A percentile compares a stretch with the other conserved stretches of the same genome.
Evolutionary conservation across 2,113 vertebrate genomes (phyloP).

Genomic region (Physeter macrocephalus): DNA sequence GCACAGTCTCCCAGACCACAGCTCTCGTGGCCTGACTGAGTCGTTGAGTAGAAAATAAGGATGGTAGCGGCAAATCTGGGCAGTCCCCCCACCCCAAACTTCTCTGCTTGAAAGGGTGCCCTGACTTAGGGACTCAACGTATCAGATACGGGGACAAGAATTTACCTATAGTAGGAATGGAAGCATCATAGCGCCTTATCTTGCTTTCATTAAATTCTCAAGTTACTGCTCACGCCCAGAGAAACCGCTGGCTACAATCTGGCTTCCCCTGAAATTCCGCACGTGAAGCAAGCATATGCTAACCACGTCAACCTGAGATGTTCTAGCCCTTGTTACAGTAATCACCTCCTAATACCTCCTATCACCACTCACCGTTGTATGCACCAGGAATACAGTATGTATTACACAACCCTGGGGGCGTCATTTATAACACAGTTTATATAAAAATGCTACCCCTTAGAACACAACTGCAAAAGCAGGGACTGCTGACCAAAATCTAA

Average conservation of each 20-base stretch:
- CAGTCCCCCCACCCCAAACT: neutral
- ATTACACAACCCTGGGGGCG: neutral
- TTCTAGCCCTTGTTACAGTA: neutral
- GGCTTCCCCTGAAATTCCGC: neutral
- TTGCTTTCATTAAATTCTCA: neutral
- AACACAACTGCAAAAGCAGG: neutral
- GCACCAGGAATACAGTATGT: neutral
- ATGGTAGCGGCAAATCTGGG: neutral
- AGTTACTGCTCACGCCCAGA: neutral
- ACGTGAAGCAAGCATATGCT: neutral
- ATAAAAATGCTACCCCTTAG: neutral
- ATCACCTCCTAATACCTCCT: neutral
- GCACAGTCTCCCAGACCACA: neutral
- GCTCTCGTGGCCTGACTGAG: neutral
- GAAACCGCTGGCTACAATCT: neutral
- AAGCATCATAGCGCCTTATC: neutral
- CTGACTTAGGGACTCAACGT: neutral
- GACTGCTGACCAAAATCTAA: neutral
- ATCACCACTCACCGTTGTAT: neutral
- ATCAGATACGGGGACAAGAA: neutral
- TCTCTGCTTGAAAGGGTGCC: neutral
- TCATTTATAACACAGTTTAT: neutral
- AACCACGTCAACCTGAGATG: neutral
- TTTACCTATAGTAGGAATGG: neutral
- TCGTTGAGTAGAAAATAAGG: neutral